Evolutionary conservation across 1,140 invertebrate species (phyloP).

Genomic region (Conopomorpha cramerella): DNA sequence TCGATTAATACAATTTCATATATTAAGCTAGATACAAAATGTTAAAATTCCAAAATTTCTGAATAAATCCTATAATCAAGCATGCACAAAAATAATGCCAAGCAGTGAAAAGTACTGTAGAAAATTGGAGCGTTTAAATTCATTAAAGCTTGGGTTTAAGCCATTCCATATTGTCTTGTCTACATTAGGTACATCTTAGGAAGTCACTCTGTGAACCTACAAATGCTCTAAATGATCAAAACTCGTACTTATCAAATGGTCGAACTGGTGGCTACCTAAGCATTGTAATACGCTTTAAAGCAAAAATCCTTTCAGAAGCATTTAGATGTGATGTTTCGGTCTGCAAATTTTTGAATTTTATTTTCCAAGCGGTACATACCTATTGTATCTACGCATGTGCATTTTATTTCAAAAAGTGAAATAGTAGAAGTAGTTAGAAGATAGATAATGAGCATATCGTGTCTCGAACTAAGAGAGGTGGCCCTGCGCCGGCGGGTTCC

Average conservation of each 20-base stretch:
- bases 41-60: no score
- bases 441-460: constrained; percentile 48
- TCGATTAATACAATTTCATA: no score
- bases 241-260: background rate
- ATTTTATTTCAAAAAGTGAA: constrained; percentile 49
- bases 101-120: constrained; percentile 41
- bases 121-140: constrained; percentile 21
- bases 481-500: constrained; percentile 11
- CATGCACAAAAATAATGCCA: constrained; percentile 55
- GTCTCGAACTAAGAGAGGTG: constrained; percentile 43
- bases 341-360: constrained; percentile 28
- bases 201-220: constrained; percentile 38
- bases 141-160: constrained; percentile 36
- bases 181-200: constrained; percentile 17
- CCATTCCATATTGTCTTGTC: constrained; percentile 38
- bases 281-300: constrained; percentile 42
- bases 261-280: constrained; percentile 18
- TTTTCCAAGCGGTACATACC: constrained; percentile 35
- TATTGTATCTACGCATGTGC: constrained; percentile 49
- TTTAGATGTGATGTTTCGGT: constrained; percentile 39
- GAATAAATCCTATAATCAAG: constrained; percentile 38
- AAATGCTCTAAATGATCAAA: constrained; percentile 12
- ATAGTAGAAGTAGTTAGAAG: constrained; percentile 49
- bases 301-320: constrained; percentile 38
- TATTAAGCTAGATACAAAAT: no score